Conservation (phyloP, 2,113 vertebrate species). For the Tichodroma muraria region DNA sequence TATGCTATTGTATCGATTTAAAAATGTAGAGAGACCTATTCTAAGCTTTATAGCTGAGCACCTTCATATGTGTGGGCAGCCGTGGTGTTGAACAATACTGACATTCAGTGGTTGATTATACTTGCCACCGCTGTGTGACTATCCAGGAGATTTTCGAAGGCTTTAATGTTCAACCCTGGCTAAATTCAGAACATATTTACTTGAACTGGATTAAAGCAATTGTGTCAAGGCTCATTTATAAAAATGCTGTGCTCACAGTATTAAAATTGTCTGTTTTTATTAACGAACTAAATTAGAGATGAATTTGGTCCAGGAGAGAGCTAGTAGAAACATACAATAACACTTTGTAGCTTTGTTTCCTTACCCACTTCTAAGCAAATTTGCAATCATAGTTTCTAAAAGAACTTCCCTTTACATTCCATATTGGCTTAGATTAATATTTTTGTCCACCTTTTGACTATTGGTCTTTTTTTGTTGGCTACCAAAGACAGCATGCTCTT, state of each 20-base stretch:
- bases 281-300: not conserved
- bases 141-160: slow-evolving; percentile 15
- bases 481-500: not conserved
- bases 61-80: not conserved
- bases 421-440: not conserved
- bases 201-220: slow-evolving; percentile 36
- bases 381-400: not conserved
- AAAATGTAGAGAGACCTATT: not conserved
- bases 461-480: not conserved
- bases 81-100: slow-evolving; percentile 21
- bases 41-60: slow-evolving; percentile 17
- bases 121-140: not conserved
- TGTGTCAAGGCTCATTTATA: not conserved
- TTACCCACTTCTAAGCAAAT: not conserved
- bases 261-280: not conserved
- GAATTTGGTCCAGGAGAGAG: not conserved
- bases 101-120: slow-evolving; percentile 44
- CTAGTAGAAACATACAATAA: not conserved
- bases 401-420: not conserved
- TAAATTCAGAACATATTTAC: slow-evolving; percentile 3
- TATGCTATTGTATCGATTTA: not conserved
- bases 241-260: not conserved
- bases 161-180: not conserved
- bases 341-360: not conserved
- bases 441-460: not conserved